Evolutionary conservation across 2,113 vertebrate genomes (phyloP), one percentile per base, ranked within the genome.

Genomic region (Gymnarchus niloticus): DNA sequence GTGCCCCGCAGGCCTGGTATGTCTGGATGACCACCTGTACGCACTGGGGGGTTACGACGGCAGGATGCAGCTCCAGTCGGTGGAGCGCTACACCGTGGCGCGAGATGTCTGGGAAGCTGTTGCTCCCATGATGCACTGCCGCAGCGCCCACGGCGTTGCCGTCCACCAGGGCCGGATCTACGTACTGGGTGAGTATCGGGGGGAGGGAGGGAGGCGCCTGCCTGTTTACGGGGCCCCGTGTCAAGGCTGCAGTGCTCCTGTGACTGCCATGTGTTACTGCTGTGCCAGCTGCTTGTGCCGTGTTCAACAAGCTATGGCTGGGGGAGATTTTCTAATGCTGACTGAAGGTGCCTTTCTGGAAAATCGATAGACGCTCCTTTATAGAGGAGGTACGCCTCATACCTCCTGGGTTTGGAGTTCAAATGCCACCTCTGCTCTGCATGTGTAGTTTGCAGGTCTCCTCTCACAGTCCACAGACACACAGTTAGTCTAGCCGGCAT

Each of bases 1-100:
- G 41, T 28, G 12, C 73, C n/a, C 5, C 82, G 23, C 87, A 95
- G 95, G 95, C 0, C 46, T 96, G 88, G 95, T 92, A 85, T 92
- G 92, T 56, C 2, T 95, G 87, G 93, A 94, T 89, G 87, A 88
- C 0, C 89, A 91, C 88, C 91, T 96, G 84, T 96, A 95, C 17
- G 94, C 93, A 1, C 87, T 95, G 25, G 95, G 95, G 28, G 95
- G 95, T 2, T 96, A 94, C 46, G 93, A 95, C 56, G 95, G 95
- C 7, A 90, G 41, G 81, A 90, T 49, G 52, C 95, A 96, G 89
- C 91, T 96, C 61, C 89, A 89, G 56, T 89, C 92, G 0, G 88
- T 93, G 89, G 95, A 96, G 88, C 91, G 94, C 19, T 96, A 96
- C 89, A 94, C 91, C 9, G 78, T 92, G 2, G 48, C 86, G 61